These are phyloP conservation scores for Elaphurus davidianus DNA, from an alignment of 2,113 vertebrate species.

Conservation along the genomic window DNA sequence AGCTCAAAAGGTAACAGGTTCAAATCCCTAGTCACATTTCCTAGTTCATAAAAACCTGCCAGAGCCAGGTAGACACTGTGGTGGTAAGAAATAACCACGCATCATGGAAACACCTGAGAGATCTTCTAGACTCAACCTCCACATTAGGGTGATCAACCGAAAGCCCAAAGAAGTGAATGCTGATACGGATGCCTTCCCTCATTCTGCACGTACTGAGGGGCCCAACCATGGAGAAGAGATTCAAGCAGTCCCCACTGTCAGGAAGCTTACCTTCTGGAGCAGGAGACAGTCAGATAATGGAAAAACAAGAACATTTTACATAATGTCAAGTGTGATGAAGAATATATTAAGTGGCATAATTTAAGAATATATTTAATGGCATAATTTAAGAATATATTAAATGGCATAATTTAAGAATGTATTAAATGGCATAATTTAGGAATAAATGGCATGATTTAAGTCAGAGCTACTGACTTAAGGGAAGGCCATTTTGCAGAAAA, in stretches of 20 bases:
- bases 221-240: no score
- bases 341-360: background rate
- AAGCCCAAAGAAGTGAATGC: background rate
- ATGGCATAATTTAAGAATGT: background rate
- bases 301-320: background rate
- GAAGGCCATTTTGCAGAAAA: background rate
- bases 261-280: background rate
- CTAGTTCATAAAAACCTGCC: background rate
- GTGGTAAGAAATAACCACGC: background rate
- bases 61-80: background rate
- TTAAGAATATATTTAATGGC: background rate
- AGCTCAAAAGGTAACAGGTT: background rate
- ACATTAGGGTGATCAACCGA: background rate
- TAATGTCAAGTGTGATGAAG: background rate
- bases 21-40: background rate
- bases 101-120: background rate
- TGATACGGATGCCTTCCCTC: background rate
- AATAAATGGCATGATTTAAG: background rate
- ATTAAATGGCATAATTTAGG: no score
- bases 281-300: background rate
- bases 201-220: background rate
- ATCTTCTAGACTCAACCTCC: background rate
- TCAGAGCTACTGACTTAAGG: background rate
- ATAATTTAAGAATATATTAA: no score
- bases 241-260: background rate